phyloP scores from a whole-genome alignment of 30 jellyfish, hydroid and myxozoan species.

The Kudoa iwatai region DNA sequence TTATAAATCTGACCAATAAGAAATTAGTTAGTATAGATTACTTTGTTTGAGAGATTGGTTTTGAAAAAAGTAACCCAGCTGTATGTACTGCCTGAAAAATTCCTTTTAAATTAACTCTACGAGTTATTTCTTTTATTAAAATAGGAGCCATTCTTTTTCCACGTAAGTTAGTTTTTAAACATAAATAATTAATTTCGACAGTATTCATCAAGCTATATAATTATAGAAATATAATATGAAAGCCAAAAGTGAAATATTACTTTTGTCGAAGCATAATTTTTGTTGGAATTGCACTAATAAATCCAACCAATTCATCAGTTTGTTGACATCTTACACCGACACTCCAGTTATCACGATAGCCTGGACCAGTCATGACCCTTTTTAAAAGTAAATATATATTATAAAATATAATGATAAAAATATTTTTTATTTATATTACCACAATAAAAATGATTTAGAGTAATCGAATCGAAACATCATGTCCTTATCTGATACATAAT shows the following conservation, averaged over 20 bases:
- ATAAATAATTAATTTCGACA: constrained; percentile 49
- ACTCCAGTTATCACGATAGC: constrained; percentile 52
- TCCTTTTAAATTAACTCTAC: constrained; percentile 62
- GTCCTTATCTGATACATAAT: constrained; percentile 85
- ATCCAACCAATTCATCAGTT: constrained; percentile 58
- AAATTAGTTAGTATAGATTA: too few relatives aligned
- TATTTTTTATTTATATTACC: constrained; percentile 25
- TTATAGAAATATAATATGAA: neutral
- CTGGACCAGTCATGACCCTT: constrained; percentile 87
- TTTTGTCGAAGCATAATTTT: constrained; percentile 19
- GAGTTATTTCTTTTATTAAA: constrained; percentile 41
- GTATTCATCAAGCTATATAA: constrained; percentile 1
- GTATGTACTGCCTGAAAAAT: constrained; percentile 76
- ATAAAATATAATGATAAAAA: neutral
- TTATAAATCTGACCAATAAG: too few relatives aligned
- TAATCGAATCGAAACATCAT: constrained; percentile 72
- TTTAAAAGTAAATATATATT: neutral
- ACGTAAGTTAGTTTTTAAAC: constrained; percentile 59
- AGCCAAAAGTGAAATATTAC: constrained; percentile 6
- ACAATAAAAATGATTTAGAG: constrained; percentile 24
- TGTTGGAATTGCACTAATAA: constrained; percentile 74
- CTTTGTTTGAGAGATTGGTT: too few relatives aligned
- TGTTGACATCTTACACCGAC: constrained; percentile 51
- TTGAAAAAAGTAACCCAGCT: constrained; percentile 66
- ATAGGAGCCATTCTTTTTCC: constrained; percentile 87